Evolutionary conservation across 2,888 invertebrate species (phyloP).

Genomic region (Boloria selene): DNA sequence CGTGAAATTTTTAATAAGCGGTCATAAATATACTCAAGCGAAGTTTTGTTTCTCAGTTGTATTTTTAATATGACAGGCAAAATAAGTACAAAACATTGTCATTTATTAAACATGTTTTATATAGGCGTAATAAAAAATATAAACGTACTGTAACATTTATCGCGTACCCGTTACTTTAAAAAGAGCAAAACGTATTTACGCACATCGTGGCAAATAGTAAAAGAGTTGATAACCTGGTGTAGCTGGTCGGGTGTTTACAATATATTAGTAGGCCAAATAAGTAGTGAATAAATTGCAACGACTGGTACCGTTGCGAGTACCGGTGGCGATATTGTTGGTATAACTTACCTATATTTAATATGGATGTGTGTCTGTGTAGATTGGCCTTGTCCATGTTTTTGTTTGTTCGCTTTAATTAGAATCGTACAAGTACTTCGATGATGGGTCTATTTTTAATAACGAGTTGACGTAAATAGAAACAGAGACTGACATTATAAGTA

Average conservation of each 20-base stretch:
- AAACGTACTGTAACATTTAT: slow-evolving; percentile 26
- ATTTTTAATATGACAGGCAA: slow-evolving; percentile 8
- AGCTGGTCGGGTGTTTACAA: slow-evolving; percentile 44
- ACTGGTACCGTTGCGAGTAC: slow-evolving; percentile 61
- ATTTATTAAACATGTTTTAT: slow-evolving; percentile 15
- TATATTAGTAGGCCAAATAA: slow-evolving; percentile 57
- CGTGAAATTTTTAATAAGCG: slow-evolving; percentile 12
- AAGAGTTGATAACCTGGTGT: slow-evolving; percentile 42
- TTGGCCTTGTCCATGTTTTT: slow-evolving; percentile 20
- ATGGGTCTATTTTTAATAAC: slow-evolving; percentile 1
- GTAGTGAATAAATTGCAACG: slow-evolving; percentile 52
- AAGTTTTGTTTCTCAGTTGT: slow-evolving; percentile 4
- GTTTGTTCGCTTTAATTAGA: slow-evolving; percentile 26
- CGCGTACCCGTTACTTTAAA: slow-evolving; percentile 45
- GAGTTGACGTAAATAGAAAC: slow-evolving; percentile 16
- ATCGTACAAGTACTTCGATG: slow-evolving; percentile 17
- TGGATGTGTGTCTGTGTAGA: slow-evolving; percentile 3
- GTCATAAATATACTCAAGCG: slow-evolving; percentile 1
- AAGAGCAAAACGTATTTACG: slow-evolving; percentile 46
- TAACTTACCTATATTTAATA: slow-evolving; percentile 26
- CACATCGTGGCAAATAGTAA: slow-evolving; percentile 45
- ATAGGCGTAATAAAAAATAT: slow-evolving; percentile 21
- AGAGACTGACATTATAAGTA: slow-evolving; percentile 11
- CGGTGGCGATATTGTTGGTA: slow-evolving; percentile 43
- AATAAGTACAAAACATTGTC: slow-evolving; percentile 2